These are phyloP conservation scores for Drosophila lacicola DNA, from an alignment of 2,888 invertebrate genomes.

Conservation along the genomic window DNA sequence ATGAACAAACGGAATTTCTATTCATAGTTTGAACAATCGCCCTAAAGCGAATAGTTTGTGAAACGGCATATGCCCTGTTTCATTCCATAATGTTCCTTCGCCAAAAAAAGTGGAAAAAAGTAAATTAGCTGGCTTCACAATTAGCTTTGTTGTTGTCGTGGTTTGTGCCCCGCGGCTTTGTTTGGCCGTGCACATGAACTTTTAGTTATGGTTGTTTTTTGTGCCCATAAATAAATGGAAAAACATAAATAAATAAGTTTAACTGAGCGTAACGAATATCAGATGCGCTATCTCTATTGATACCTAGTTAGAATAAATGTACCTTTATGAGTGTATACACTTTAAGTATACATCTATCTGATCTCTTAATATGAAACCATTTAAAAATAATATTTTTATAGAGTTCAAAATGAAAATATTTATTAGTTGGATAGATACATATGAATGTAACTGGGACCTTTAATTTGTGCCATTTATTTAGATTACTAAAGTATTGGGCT, in stretches of 20 bases:
- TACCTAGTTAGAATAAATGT: no score
- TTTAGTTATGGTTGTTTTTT: conserved; percentile 51
- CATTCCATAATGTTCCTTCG: conserved; percentile 53
- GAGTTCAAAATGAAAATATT: no score
- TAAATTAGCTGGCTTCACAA: conserved; percentile 27
- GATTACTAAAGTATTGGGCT: no score
- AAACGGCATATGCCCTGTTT: conserved; percentile 37
- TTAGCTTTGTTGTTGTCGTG: conserved; percentile 35
- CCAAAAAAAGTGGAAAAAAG: conserved; percentile 9
- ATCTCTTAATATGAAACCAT: no score
- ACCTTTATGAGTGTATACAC: no score
- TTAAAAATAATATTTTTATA: no score
- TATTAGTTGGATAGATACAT: no score
- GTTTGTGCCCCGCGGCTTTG: conserved; percentile 41
- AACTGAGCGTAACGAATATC: conserved; percentile 26
- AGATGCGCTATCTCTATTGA: conserved; percentile 25
- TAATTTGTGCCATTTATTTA: no score
- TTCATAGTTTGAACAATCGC: background rate
- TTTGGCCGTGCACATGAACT: conserved; percentile 62
- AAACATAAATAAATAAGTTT: conserved; percentile 2
- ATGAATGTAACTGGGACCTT: no score
- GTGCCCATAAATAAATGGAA: conserved; percentile 20
- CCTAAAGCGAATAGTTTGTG: background rate
- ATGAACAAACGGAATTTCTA: conserved; percentile 13
- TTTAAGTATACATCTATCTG: no score